Percentiles rank a stretch among this genome's conserved stretches.
Conservation (phyloP, 2,888 invertebrate genomes). For the Hirtodrosophila cameraria region DNA sequence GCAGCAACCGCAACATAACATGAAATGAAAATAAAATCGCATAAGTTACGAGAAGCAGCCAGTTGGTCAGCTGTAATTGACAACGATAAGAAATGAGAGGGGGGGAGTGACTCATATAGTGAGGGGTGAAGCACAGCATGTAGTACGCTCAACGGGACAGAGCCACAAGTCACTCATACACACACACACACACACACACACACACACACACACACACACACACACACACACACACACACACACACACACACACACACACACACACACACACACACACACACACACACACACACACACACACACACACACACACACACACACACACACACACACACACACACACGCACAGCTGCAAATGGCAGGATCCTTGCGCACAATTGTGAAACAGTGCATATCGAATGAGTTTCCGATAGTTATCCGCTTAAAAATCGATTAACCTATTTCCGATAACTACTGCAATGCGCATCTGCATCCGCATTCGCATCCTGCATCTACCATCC, state of each 20-base stretch:
- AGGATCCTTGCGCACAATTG: slow-evolving; percentile 28
- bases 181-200: no score
- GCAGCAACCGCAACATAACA: slow-evolving; percentile 54
- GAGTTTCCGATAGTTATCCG: slow-evolving; percentile 81
- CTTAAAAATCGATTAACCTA: slow-evolving; percentile 83
- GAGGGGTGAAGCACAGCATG: not conserved
- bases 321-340: no score
- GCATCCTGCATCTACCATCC: not conserved
- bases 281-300: no score
- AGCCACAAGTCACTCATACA: slow-evolving; percentile 11
- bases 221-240: no score
- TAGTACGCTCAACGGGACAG: slow-evolving; percentile 16
- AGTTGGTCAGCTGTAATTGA: slow-evolving; percentile 44
- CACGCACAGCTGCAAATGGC: not conserved
- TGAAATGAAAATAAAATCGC: slow-evolving; percentile 61
- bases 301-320: no score
- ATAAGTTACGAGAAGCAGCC: slow-evolving; percentile 38
- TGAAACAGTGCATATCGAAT: slow-evolving; percentile 80
- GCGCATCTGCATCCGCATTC: slow-evolving; percentile 68
- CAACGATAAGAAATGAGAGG: slow-evolving; percentile 46
- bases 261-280: no score
- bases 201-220: no score
- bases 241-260: no score
- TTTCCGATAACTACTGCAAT: slow-evolving; percentile 83
- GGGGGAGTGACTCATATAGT: not conserved